These are phyloP conservation scores for Bibio marci DNA, from an alignment of 2,888 invertebrate species.

Conservation along the genomic window DNA sequence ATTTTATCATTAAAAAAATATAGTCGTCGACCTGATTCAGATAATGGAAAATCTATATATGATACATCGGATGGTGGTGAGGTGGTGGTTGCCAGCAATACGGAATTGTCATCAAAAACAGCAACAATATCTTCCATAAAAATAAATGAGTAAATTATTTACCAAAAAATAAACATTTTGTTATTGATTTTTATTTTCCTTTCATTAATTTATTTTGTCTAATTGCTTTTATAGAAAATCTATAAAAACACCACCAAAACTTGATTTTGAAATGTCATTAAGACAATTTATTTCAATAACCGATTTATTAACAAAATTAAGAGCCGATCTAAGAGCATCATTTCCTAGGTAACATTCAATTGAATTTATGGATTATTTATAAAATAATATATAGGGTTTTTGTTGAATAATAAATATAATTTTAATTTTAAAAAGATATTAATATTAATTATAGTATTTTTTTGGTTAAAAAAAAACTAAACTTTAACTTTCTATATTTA, in stretches of 20 bases:
- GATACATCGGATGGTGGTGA: slow-evolving; percentile 21
- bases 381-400: too few relatives aligned
- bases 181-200: background rate
- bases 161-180: background rate
- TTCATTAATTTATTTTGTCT: too few relatives aligned
- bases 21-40: slow-evolving; percentile 31
- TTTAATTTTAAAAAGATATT: background rate
- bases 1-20: slow-evolving; percentile 63
- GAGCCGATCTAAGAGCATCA: slow-evolving; percentile 69
- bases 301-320: slow-evolving; percentile 69
- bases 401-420: background rate
- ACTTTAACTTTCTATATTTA: too few relatives aligned
- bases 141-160: slow-evolving; percentile 17
- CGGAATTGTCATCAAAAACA: too few relatives aligned
- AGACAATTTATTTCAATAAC: slow-evolving; percentile 75
- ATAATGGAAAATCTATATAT: slow-evolving; percentile 24
- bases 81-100: too few relatives aligned
- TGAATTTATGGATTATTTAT: background rate
- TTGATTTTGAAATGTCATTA: slow-evolving; percentile 69
- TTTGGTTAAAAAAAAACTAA: background rate
- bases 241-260: slow-evolving; percentile 38
- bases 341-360: slow-evolving; percentile 56
- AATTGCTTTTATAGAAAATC: slow-evolving; percentile 37
- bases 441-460: background rate
- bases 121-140: slow-evolving; percentile 25